A percentile compares a stretch with the other conserved stretches of the same genome.
These are phyloP conservation scores for Dipodomys stephensi DNA, from an alignment of 2,113 vertebrate genomes.

Conservation along the genomic window DNA sequence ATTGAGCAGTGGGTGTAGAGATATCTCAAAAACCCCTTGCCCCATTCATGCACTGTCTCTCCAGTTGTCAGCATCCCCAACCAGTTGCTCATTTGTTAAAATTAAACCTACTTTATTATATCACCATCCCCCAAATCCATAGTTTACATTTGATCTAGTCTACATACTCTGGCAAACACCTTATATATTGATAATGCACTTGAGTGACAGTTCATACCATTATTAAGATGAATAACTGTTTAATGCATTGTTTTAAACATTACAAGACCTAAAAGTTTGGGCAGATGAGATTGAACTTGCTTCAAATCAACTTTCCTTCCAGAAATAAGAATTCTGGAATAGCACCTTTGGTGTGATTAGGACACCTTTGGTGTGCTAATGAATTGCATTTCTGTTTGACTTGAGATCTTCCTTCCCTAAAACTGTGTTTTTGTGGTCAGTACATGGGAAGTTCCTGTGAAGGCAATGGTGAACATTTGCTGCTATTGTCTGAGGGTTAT, in stretches of 20 bases:
- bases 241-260: slow-evolving; percentile 26
- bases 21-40: background rate
- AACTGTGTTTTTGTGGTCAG: background rate
- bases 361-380: background rate
- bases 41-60: background rate
- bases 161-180: background rate
- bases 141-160: background rate
- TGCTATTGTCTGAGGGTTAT: background rate
- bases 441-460: background rate
- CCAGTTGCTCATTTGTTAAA: background rate
- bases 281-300: background rate
- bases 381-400: background rate
- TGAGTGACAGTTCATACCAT: background rate
- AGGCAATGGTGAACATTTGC: background rate
- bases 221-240: slow-evolving; percentile 21
- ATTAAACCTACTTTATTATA: too few species aligned
- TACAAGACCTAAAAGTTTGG: background rate
- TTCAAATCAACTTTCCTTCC: background rate
- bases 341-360: background rate
- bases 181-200: slow-evolving; percentile 33
- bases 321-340: background rate
- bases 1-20: background rate
- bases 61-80: background rate
- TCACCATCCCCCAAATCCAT: background rate
- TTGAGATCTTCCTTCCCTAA: background rate